Conservation (phyloP, 2,113 vertebrate species). For the Physeter macrocephalus region DNA sequence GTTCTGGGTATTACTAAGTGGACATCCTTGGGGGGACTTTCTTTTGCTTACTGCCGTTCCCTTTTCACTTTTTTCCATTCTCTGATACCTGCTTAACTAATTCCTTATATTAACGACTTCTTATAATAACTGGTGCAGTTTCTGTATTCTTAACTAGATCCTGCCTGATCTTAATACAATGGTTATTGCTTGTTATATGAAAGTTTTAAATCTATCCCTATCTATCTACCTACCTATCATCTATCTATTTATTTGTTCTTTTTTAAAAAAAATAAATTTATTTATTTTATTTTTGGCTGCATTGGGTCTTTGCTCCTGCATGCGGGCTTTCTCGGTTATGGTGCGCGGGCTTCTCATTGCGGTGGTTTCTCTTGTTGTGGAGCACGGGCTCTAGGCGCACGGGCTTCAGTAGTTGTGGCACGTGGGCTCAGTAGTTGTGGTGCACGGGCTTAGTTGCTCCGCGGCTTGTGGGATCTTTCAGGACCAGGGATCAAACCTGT, state of each 20-base stretch:
- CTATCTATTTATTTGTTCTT: background rate
- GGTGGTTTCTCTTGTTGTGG: too few relatives aligned
- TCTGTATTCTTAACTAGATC: background rate
- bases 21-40: background rate
- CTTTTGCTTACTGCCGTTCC: background rate
- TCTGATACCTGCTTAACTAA: background rate
- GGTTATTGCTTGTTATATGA: background rate
- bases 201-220: background rate
- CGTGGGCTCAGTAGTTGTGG: too few relatives aligned
- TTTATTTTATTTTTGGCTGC: too few relatives aligned
- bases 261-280: too few relatives aligned
- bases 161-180: background rate
- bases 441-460: background rate
- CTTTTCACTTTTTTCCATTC: background rate
- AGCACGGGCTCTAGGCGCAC: too few relatives aligned
- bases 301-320: too few relatives aligned
- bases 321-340: fast-evolving
- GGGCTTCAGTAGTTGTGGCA: too few relatives aligned
- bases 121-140: background rate
- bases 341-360: too few relatives aligned
- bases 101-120: background rate
- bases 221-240: background rate
- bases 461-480: background rate
- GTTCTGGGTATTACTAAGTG: background rate
- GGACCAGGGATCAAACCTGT: background rate